Percentiles rank a stretch among this genome's conserved stretches.
These are phyloP conservation scores for Cinclus mexicanus DNA, from an alignment of 2,113 vertebrate species.

Conservation along the genomic window DNA sequence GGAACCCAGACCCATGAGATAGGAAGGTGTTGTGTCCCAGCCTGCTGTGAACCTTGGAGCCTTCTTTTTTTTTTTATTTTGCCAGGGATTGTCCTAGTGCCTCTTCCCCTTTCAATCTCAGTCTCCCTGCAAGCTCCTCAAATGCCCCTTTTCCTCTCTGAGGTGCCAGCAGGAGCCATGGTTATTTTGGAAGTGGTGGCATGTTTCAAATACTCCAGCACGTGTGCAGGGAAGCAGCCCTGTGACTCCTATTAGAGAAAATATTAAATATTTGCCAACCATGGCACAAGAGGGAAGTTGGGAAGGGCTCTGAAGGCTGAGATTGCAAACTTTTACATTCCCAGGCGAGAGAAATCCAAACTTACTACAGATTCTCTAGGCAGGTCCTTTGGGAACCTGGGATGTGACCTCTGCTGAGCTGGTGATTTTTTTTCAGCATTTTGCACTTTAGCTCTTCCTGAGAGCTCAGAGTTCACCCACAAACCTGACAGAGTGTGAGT, in stretches of 20 bases:
- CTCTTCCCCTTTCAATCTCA: background rate
- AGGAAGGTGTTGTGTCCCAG: background rate
- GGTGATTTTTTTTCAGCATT: background rate
- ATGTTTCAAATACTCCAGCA: background rate
- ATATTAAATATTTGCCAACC: background rate
- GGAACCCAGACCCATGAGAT: background rate
- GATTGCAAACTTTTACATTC: background rate
- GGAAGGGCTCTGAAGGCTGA: background rate
- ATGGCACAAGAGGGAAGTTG: background rate
- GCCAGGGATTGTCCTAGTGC: background rate
- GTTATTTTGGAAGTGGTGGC: background rate
- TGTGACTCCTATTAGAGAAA: background rate
- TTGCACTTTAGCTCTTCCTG: background rate
- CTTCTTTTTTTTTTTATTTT: background rate
- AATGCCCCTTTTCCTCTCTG: background rate
- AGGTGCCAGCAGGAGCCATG: background rate
- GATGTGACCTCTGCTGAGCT: background rate
- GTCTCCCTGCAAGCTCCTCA: background rate
- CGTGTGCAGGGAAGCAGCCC: background rate
- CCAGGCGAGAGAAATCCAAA: background rate
- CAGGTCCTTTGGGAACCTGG: background rate
- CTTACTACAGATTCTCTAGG: background rate
- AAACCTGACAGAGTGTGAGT: fast-evolving
- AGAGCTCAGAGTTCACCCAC: background rate
- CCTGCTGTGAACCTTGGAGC: background rate